A percentile compares a stretch with the other conserved stretches of the same genome.
Evolutionary conservation across 2,797 vertebrate genomes (phyloP).

Genomic region (Adrianichthys oophorus): DNA sequence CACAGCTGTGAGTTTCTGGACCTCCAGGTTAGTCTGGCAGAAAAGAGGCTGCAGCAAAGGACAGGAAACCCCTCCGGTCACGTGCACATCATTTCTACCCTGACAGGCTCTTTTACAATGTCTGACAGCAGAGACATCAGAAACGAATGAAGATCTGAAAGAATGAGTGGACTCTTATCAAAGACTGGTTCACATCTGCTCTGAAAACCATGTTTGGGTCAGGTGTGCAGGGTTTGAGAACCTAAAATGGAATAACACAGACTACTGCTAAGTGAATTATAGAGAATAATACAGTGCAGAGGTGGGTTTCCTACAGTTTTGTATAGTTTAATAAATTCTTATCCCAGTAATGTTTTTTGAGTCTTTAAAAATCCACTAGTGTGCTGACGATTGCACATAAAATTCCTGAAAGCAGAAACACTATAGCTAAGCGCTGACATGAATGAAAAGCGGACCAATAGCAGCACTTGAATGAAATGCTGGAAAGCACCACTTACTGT

Average conservation of each 20-base stretch:
- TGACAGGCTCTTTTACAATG: too few relatives aligned
- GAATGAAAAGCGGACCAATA: too few relatives aligned
- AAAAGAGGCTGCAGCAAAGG: neutral
- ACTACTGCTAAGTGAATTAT: slow-evolving; percentile 48
- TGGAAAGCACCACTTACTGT: too few relatives aligned
- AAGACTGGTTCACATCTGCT: slow-evolving; percentile 19
- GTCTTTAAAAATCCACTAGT: neutral
- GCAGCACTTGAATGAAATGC: too few relatives aligned
- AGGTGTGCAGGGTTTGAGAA: slow-evolving; percentile 41
- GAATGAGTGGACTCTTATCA: slow-evolving; percentile 8
- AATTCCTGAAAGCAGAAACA: too few relatives aligned
- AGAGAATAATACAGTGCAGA: slow-evolving; percentile 18
- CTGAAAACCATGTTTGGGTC: slow-evolving; percentile 22
- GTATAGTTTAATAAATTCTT: slow-evolving; percentile 3
- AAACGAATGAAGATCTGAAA: neutral
- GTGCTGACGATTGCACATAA: neutral
- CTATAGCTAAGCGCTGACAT: too few relatives aligned
- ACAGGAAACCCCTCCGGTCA: too few relatives aligned
- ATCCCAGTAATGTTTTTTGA: slow-evolving; percentile 8
- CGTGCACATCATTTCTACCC: too few relatives aligned
- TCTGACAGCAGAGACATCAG: neutral
- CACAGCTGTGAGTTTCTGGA: slow-evolving; percentile 40
- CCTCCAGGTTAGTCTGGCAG: slow-evolving; percentile 43
- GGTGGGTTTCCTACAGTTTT: slow-evolving; percentile 12
- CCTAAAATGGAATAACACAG: slow-evolving; percentile 15